phyloP scores from a whole-genome alignment of 2,888 invertebrate species.

The Mamestra brassicae region DNA sequence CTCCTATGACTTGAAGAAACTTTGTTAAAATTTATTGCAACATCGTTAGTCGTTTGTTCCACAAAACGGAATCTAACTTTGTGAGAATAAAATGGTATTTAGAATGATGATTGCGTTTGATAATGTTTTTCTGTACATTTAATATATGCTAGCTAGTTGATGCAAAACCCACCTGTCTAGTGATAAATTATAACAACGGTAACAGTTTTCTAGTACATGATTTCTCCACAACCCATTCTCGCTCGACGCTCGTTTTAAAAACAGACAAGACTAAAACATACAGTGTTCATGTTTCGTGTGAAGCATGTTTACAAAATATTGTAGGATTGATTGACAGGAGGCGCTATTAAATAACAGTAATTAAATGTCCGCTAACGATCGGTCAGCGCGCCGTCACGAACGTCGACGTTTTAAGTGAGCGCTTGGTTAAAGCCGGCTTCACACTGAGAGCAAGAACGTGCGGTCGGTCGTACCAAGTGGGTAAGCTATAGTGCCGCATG shows the following conservation, averaged over 20 bases:
- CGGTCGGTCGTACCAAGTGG: not conserved
- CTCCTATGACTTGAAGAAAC: too few relatives aligned
- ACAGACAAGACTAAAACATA: constrained; percentile 26
- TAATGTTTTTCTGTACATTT: too few relatives aligned
- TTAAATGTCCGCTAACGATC: constrained; percentile 81
- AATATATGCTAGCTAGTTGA: too few relatives aligned
- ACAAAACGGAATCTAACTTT: not conserved
- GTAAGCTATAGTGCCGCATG: not conserved
- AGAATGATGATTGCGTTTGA: too few relatives aligned
- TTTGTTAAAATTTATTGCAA: constrained; percentile 2
- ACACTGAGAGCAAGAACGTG: constrained; percentile 4
- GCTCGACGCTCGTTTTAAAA: constrained; percentile 10
- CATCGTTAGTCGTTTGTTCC: not conserved
- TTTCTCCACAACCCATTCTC: constrained; percentile 9
- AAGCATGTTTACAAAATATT: constrained; percentile 73
- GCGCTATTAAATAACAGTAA: constrained; percentile 86
- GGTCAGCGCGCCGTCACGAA: constrained; percentile 79
- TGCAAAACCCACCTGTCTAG: too few relatives aligned
- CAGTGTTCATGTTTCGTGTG: constrained; percentile 51
- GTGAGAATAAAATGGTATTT: too few relatives aligned
- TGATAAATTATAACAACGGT: not conserved
- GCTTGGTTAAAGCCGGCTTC: constrained; percentile 62
- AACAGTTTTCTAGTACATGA: not conserved
- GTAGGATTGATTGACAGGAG: constrained; percentile 81
- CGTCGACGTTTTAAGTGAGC: constrained; percentile 78